Conservation (phyloP, 92 coral and sea anemone species). For the Epizoanthus rinbou region DNA sequence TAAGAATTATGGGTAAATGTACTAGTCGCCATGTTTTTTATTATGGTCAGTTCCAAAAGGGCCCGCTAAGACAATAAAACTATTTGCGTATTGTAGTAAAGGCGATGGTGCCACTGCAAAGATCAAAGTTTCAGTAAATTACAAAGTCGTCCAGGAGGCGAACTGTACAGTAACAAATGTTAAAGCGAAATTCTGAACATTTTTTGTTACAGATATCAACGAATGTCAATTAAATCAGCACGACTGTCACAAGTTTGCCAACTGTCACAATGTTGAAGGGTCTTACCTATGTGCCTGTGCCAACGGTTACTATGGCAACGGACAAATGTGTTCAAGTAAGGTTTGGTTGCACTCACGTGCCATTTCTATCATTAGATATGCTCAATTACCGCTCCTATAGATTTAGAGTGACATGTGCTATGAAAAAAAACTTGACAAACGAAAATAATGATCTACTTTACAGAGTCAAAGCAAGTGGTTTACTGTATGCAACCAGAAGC, state of each 20-base stretch:
- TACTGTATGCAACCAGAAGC: not conserved
- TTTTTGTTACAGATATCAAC: slow-evolving; percentile 48
- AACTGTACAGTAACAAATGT: not conserved
- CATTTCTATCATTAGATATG: too few species aligned
- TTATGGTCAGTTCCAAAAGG: too few species aligned
- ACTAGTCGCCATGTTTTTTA: too few species aligned
- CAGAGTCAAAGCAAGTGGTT: slow-evolving; percentile 21
- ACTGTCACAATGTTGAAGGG: slow-evolving; percentile 55
- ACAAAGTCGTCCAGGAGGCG: not conserved
- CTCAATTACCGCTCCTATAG: too few species aligned
- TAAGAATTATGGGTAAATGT: too few species aligned
- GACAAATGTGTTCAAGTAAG: slow-evolving; percentile 52
- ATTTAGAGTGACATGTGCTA: too few species aligned
- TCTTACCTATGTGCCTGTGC: slow-evolving; percentile 57
- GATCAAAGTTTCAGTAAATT: too few species aligned
- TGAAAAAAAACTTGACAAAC: too few species aligned
- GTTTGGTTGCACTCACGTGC: not conserved
- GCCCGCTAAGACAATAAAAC: too few species aligned
- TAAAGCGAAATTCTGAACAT: not conserved
- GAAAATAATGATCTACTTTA: not conserved
- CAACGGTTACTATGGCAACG: slow-evolving; percentile 56
- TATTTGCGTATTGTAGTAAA: too few species aligned
- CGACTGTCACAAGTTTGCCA: slow-evolving; percentile 50
- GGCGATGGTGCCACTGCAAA: too few species aligned
- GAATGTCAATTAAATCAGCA: slow-evolving; percentile 51